A percentile compares a stretch with the other conserved stretches of the same genome.
phyloP scores from a whole-genome alignment of 2,113 vertebrate genomes.

The Enhydra lutris region DNA sequence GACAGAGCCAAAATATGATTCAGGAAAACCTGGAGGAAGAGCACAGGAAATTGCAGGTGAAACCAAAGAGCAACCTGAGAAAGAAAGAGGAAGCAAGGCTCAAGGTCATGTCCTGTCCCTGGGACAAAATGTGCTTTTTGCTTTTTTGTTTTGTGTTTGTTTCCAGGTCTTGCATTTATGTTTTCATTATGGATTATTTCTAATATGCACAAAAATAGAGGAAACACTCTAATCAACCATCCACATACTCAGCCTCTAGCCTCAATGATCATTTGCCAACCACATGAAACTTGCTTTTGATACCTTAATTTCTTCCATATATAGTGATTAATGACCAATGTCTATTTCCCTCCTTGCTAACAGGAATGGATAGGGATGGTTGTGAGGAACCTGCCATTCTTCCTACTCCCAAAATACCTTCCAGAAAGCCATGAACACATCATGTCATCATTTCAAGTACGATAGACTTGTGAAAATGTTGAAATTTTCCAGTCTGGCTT shows the following conservation, averaged over 20 bases:
- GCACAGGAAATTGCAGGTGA: neutral
- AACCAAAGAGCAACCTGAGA: neutral
- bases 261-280: neutral
- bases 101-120: neutral
- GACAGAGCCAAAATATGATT: neutral
- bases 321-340: neutral
- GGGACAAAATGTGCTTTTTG: neutral
- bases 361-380: neutral
- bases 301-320: neutral
- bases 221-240: too few relatives aligned
- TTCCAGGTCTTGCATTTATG: neutral
- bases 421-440: neutral
- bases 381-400: neutral
- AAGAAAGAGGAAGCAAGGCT: neutral
- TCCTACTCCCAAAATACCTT: neutral
- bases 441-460: neutral
- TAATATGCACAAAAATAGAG: neutral
- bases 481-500: neutral
- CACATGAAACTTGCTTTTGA: neutral
- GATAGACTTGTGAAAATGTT: neutral
- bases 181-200: neutral
- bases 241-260: neutral
- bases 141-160: neutral
- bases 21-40: neutral
- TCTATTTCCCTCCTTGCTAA: neutral